Percentiles rank a stretch among this genome's conserved stretches.
phyloP scores from a whole-genome alignment of 2,888 invertebrate genomes.

The Philonicus albiceps region DNA sequence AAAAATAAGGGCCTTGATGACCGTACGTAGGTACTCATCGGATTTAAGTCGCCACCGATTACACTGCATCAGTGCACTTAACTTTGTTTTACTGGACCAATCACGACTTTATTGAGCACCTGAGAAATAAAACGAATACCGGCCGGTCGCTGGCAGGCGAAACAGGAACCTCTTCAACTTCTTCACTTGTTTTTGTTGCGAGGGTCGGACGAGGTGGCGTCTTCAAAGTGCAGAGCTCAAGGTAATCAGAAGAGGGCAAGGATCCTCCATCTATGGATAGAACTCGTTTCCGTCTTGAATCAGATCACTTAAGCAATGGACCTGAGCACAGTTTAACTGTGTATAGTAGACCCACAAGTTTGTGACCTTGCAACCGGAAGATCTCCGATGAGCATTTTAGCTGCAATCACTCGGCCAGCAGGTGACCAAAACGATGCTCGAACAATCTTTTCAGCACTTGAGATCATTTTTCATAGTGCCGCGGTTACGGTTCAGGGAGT shows the following conservation, averaged over 20 bases:
- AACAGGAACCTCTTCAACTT: not conserved
- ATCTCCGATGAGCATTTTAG: not conserved
- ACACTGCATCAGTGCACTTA: not conserved
- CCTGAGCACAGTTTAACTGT: not conserved
- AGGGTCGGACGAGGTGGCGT: not conserved
- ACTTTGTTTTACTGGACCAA: not conserved
- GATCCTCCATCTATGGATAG: not conserved
- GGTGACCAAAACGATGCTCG: conserved; percentile 15
- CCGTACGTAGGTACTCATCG: not conserved
- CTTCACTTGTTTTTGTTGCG: not conserved
- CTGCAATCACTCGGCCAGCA: conserved; percentile 11
- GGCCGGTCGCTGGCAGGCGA: not conserved
- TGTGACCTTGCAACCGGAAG: not conserved
- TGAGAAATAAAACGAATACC: not conserved
- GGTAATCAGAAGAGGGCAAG: conserved; percentile 11
- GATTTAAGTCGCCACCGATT: not conserved
- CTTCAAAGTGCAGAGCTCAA: not conserved
- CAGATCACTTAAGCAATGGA: not conserved
- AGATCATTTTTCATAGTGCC: not conserved
- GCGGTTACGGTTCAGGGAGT: not conserved
- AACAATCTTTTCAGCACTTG: not conserved
- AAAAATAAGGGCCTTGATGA: conserved; percentile 7
- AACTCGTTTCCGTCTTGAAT: not conserved
- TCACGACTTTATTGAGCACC: not conserved
- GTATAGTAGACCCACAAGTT: not conserved